Percentiles rank a stretch among this genome's conserved stretches.
Evolutionary conservation across 2,113 vertebrate genomes (phyloP).

Genomic region (Formicarius rufipectus): DNA sequence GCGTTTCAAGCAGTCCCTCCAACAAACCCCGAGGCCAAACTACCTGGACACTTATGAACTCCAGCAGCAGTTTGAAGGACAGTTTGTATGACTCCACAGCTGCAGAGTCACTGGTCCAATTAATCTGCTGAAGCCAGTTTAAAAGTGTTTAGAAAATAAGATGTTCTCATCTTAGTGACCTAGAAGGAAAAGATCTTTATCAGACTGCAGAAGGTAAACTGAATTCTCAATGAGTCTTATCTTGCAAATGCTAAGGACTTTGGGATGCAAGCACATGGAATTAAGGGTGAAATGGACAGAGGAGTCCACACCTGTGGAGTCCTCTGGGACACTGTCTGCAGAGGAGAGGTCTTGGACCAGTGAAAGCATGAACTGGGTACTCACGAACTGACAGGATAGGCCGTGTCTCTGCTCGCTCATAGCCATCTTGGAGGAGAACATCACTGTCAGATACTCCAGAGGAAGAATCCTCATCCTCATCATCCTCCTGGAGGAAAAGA

Average conservation of each 20-base stretch:
- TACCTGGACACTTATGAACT: neutral
- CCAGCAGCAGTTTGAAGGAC: neutral
- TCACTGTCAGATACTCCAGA: slow-evolving; percentile 90
- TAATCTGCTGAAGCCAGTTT: neutral
- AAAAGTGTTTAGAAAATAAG: slow-evolving; percentile 31
- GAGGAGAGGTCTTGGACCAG: neutral
- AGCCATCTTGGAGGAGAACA: slow-evolving; percentile 70
- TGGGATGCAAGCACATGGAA: neutral
- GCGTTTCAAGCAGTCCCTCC: neutral
- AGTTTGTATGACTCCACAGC: neutral
- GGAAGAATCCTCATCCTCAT: slow-evolving; percentile 80
- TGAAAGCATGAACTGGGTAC: slow-evolving; percentile 42
- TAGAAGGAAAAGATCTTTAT: slow-evolving; percentile 43
- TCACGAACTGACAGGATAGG: slow-evolving; percentile 95
- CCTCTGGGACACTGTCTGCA: neutral
- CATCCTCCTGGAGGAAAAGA: slow-evolving; percentile 67
- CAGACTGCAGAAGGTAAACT: neutral
- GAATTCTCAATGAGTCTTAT: slow-evolving; percentile 53
- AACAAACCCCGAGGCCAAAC: neutral
- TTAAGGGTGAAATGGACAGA: neutral
- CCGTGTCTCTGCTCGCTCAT: slow-evolving; percentile 83
- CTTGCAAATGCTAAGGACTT: neutral
- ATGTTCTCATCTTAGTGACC: slow-evolving; percentile 6
- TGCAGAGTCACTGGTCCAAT: neutral
- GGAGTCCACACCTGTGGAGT: neutral